phyloP scores from a whole-genome alignment of 2,888 invertebrate species.

The Caenorhabditis parvicauda region DNA sequence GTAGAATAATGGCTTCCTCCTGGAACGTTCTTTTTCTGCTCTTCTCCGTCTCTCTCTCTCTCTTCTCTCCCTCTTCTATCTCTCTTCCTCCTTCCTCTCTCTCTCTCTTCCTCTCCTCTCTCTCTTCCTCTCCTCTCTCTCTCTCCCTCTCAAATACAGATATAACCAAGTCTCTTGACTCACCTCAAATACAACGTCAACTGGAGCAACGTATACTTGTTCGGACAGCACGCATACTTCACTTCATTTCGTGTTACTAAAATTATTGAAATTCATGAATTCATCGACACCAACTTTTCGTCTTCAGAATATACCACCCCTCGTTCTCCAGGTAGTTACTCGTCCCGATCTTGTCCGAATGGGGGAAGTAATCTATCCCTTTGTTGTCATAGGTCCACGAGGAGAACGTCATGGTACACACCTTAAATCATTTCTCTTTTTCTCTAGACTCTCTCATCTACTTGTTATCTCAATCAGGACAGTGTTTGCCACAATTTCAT shows the following conservation, averaged over 20 bases:
- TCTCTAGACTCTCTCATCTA: too few species aligned
- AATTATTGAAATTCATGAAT: slow-evolving; percentile 11
- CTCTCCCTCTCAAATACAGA: too few species aligned
- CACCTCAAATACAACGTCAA: slow-evolving; percentile 50
- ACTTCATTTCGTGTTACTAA: slow-evolving; percentile 51
- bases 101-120: too few species aligned
- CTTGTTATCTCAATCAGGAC: too few species aligned
- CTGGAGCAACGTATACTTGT: slow-evolving; percentile 60
- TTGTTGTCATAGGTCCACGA: slow-evolving; percentile 61
- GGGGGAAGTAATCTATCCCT: slow-evolving; percentile 60
- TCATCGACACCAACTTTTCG: slow-evolving; percentile 31
- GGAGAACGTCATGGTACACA: slow-evolving; percentile 60
- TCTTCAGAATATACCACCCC: slow-evolving; percentile 59
- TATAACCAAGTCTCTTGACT: too few species aligned
- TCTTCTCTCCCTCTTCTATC: too few species aligned
- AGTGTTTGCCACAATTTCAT: too few species aligned
- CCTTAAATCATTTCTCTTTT: slow-evolving; percentile 25
- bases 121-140: too few species aligned
- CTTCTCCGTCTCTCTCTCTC: too few species aligned
- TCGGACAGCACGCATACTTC: slow-evolving; percentile 61
- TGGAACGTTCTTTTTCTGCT: not conserved
- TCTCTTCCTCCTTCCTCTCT: too few species aligned
- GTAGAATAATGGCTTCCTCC: slow-evolving; percentile 61
- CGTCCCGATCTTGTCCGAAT: slow-evolving; percentile 56
- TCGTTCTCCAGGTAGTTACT: slow-evolving; percentile 60